These are phyloP conservation scores for Phortica variegata DNA, from an alignment of 1,140 invertebrate genomes.

Conservation along the genomic window DNA sequence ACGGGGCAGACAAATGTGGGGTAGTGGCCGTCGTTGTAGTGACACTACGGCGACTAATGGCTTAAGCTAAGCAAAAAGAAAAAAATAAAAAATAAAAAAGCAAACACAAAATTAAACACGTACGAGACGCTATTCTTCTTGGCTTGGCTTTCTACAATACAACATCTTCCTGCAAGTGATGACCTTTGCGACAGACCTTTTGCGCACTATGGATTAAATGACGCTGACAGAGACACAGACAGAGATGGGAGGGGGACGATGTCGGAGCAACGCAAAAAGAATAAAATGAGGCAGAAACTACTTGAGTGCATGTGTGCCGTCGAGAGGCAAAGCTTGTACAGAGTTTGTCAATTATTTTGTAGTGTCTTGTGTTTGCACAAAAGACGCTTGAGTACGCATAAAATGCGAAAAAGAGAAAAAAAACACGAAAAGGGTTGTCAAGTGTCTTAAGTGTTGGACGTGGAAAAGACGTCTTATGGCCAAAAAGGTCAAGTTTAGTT, in stretches of 20 bases:
- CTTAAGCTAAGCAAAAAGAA: too few relatives aligned
- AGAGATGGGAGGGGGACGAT: too few relatives aligned
- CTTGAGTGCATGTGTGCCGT: too few relatives aligned
- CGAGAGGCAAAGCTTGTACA: constrained; percentile 9
- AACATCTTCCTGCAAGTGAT: too few relatives aligned
- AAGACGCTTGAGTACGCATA: constrained; percentile 13
- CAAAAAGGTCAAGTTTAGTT: constrained; percentile 16
- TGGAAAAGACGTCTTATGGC: not conserved
- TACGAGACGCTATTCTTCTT: constrained; percentile 11
- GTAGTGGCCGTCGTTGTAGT: too few relatives aligned
- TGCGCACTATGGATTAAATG: constrained; percentile 14
- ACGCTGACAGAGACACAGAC: constrained; percentile 1
- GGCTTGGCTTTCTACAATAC: too few relatives aligned
- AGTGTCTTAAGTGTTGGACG: not conserved
- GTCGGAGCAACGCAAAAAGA: too few relatives aligned
- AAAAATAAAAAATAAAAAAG: not conserved
- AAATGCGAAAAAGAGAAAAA: not conserved
- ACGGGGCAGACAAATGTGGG: too few relatives aligned
- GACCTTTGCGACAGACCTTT: not conserved
- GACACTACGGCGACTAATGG: too few relatives aligned
- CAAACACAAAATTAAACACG: constrained; percentile 36
- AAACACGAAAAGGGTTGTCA: not conserved
- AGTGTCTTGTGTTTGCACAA: constrained; percentile 22
- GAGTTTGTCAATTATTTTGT: constrained; percentile 28
- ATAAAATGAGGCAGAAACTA: too few relatives aligned